Percentiles rank a stretch among this genome's conserved stretches.
Evolutionary conservation across 2,888 invertebrate species (phyloP).

Genomic region (Taenaris catops): DNA sequence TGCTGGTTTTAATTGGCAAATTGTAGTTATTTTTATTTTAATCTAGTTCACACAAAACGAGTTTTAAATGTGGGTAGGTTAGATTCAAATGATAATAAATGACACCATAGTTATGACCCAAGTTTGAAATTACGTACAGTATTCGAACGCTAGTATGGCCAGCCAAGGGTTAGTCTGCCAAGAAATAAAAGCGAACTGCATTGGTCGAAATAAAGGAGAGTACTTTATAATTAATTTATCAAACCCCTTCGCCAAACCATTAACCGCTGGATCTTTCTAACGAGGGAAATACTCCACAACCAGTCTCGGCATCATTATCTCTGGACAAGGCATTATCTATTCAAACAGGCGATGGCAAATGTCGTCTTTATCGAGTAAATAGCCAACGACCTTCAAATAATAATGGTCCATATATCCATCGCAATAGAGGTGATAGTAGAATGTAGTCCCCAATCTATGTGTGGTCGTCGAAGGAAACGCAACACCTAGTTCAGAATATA

Average conservation of each 20-base stretch:
- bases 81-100: too few relatives aligned
- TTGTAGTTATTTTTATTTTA: too few relatives aligned
- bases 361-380: constrained; percentile 30
- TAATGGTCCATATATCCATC: constrained; percentile 5
- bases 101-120: too few relatives aligned
- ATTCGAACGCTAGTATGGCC: too few relatives aligned
- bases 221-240: constrained; percentile 17
- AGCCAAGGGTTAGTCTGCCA: too few relatives aligned
- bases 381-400: constrained; percentile 2
- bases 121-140: too few relatives aligned
- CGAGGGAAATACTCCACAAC: constrained; percentile 35
- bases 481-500: constrained; percentile 11
- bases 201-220: too few relatives aligned
- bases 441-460: constrained; percentile 7
- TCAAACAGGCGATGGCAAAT: constrained; percentile 35
- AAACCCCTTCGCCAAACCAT: constrained; percentile 15
- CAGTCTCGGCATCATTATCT: constrained; percentile 41
- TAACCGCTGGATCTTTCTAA: constrained; percentile 35
- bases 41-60: too few relatives aligned
- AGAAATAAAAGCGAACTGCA: too few relatives aligned
- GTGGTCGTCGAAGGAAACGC: constrained; percentile 12
- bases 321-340: constrained; percentile 40
- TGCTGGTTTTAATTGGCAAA: too few relatives aligned
- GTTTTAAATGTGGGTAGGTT: too few relatives aligned
- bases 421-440: constrained; percentile 2